Evolutionary conservation across 2,113 vertebrate species (phyloP), one percentile per base, ranked within the genome.

Genomic region (Pelmatolapia mariae): DNA sequence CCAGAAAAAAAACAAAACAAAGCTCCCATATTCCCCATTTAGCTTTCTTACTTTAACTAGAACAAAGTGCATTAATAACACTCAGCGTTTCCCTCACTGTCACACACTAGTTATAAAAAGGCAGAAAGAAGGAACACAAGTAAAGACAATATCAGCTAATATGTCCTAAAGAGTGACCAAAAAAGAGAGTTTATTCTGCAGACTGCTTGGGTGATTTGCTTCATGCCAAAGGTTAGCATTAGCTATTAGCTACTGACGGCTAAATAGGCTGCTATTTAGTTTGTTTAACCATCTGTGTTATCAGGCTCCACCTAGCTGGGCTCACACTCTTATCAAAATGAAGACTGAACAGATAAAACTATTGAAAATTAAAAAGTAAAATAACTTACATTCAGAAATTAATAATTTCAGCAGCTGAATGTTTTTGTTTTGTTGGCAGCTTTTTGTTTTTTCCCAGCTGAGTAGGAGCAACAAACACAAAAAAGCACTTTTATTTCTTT

Each of bases 51-150:
- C 19, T 84, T 84, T 78, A 66, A 52, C 24, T 18, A 15, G 7
- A 88, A 52, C 68, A 26, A 61, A 68, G 7, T 53, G 43, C 53
- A 81, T 31, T 22, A 50, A 84, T 76, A 43, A 53, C 24, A 76
- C 43, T 84, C 26, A 50, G 19, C 26, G 16, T 40, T 54, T 15
- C 76, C 38, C 52, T 61, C 26, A 59, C 52, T 19, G 63, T 66
- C 29, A 43, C 81, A 52, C 43, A 84, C 24, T 56, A 22, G 5
- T 22, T 1, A 43, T n/a, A 29, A 43, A 82, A 68, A 82, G 36
- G 81, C 33, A 76, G 16, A 53, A 73, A 52, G 29, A 24, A 10
- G 36, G 53, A 47, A 45, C 9, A 53, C 9, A 63, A 5, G n/a
- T 57, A 31, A 78, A 59, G 3, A 47, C 38, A 54, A 40, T 8